Base-by-base conservation (phyloP, 2,113 vertebrate species). In the Saguinus imperator region DNA sequence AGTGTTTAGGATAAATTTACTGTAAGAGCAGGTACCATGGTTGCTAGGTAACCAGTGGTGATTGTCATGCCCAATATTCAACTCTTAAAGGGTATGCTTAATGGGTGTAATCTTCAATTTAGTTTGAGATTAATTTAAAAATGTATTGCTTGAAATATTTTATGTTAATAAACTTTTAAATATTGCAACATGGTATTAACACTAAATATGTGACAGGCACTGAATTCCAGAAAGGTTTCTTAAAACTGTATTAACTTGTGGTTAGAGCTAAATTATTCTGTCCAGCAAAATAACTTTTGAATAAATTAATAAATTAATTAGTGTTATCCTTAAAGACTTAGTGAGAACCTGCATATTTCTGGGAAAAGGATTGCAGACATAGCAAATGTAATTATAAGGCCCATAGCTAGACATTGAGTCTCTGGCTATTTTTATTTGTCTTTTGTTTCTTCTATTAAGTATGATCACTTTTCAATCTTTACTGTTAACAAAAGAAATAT, bases 41-140 rank as follows among this genome's bases (percentile, higher is more conserved):
- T 99, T 98, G 98, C 99, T 98, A 98, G 96, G 98, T 94, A 98
- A 98, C 98, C 87, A 48, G 91, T 84, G 70, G 89, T 96, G 98
- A 96, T 97, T 93, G 91, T 96, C 97, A 20, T 94, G 92, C 84
- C 96, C 52, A 92, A 9, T 93, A 95, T 87, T 97, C 89, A 83
- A 66, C 70, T 97, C 95, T 98, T 98, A 96, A 98, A 98, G 93
- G 94, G 89, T 95, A 79, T 43, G 27, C 97, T 97, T 98, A 96
- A 96, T 95, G 98, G 92, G 73, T 95, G 55, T 89, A 97, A 90
- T 97, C 94, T 98, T 98, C 73, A 87, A 87, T 97, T 97, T 90
- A 91, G 91, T 52, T 35, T 84, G 94, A 94, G 96, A 98, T 98
- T 98, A 98, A 98, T 98, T 98, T 96, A 50, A 97, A 97, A 97